These are phyloP conservation scores for Porphyrio hochstetteri DNA, from an alignment of 2,113 vertebrate species.

Conservation along the genomic window DNA sequence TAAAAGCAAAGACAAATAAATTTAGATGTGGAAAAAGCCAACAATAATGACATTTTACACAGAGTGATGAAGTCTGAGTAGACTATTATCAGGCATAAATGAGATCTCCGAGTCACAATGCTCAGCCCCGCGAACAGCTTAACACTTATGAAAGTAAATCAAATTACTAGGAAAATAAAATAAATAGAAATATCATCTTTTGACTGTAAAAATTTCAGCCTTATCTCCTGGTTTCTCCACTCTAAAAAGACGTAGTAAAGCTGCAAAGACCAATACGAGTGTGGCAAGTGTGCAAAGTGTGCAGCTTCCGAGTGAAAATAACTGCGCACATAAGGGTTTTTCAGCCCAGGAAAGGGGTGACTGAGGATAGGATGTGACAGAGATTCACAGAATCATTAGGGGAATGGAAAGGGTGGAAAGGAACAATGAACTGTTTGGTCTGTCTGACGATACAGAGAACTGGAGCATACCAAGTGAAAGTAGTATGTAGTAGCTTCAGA, in stretches of 20 bases:
- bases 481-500: neutral
- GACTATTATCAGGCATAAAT: neutral
- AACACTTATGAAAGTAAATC: neutral
- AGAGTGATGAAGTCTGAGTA: neutral
- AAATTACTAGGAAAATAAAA: neutral
- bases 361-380: neutral
- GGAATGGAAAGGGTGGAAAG: neutral
- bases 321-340: neutral
- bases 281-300: neutral
- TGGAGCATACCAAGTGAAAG: neutral
- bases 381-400: neutral
- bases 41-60: neutral
- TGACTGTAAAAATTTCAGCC: neutral
- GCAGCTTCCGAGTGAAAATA: neutral
- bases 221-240: neutral
- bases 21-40: neutral
- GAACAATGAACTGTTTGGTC: neutral
- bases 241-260: neutral
- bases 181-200: neutral
- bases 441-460: neutral
- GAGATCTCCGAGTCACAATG: neutral
- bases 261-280: neutral
- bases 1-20: neutral
- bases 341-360: neutral
- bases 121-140: neutral